A percentile compares a stretch with the other conserved stretches of the same genome.
Evolutionary conservation across 2,888 invertebrate genomes (phyloP).

Genomic region (Tinea pellionella): DNA sequence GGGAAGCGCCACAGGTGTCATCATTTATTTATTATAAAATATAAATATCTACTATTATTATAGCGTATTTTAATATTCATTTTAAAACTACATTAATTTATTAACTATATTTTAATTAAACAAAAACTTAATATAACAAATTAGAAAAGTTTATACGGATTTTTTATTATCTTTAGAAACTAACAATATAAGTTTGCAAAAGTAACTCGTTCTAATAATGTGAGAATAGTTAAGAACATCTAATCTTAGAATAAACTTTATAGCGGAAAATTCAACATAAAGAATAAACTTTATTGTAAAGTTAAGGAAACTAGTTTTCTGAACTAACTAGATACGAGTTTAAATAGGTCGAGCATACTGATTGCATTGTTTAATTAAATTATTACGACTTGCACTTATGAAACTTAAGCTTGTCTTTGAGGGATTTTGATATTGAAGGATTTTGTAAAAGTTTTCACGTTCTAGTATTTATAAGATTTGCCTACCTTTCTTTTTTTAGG

Average conservation of each 20-base stretch:
- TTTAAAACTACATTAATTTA: no score
- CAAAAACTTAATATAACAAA: no score
- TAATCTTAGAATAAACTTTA: not conserved
- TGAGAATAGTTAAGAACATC: not conserved
- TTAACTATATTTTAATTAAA: no score
- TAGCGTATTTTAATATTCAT: no score
- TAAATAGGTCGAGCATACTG: not conserved
- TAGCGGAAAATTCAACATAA: not conserved
- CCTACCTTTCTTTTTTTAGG: no score
- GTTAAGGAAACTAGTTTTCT: not conserved
- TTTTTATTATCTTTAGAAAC: not conserved
- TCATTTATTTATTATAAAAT: no score
- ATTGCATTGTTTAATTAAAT: slow-evolving; percentile 6
- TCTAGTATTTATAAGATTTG: no score
- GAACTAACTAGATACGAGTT: not conserved
- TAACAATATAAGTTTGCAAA: not conserved
- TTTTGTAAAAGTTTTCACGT: no score
- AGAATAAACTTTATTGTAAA: slow-evolving; percentile 1
- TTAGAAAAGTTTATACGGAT: no score
- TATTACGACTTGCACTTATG: not conserved
- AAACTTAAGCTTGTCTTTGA: not conserved
- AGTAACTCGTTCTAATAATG: not conserved
- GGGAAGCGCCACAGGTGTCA: no score
- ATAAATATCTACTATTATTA: no score
- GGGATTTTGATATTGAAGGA: not conserved